Base-by-base conservation (phyloP, 2,888 invertebrate species). In the Exocentrus adspersus region DNA sequence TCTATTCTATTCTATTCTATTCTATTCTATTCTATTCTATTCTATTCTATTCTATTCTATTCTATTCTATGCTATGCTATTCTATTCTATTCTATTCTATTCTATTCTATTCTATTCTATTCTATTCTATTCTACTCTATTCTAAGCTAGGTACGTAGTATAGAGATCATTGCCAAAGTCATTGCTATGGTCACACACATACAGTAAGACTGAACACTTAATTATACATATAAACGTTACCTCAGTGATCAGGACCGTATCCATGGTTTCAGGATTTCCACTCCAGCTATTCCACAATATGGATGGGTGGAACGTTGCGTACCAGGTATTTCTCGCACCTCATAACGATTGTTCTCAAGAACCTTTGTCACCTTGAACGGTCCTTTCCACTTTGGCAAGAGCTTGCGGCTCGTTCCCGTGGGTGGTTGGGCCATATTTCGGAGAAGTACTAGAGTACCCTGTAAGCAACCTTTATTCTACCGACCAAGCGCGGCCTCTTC, bases 31-130 rank as follows among this genome's bases (percentile, higher is more conserved):
- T 41, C 54, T 42, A 42, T 42, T 42, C 54, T 42, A 42, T 42
- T 42, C 42, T 42, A 42, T 42, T 41, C 43, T 56, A 43, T 42
- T 42, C 24, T 56, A 56, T 56, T 42, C 54, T 56, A 56, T 56
- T 41, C 54, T 56, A 56, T 56, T 56, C 42, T 56, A 42, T 14
- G 42, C 42, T 14, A 14, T 14, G 3, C 42, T 42, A 14, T 14
- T 14, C 5, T 12, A 21, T 21, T 20, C 54, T 17, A 19, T 42
- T 42, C n/a, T 6, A 21, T 16, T 7, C 42, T 12, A 42, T 7
- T 2, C 42, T 42, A 14, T 7, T 7, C 42, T 10, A 14, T 7
- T 14, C 42, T 42, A 14, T 7, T 7, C 42, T 42, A 14, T 14
- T 14, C 42, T 42, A 42, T 7, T 7, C 3, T 42, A 42, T 7